Base-by-base conservation (phyloP, 1,140 invertebrate genomes). In the Heliconius melpomene region DNA sequence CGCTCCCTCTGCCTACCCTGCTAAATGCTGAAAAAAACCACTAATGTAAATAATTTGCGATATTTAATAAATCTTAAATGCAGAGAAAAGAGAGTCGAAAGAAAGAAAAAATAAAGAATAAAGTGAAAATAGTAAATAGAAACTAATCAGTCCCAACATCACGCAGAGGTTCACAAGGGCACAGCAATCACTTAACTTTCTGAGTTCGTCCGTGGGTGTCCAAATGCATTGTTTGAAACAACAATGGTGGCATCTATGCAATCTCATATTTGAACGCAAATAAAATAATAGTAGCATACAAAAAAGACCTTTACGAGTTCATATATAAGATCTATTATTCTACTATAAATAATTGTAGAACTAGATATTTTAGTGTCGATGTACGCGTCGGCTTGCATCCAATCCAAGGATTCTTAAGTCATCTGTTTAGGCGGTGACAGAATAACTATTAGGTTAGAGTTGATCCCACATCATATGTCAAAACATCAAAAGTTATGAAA, bases 171-270 rank as follows among this genome's bases (percentile, higher is more conserved):
- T 85, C 82, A 82, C 87, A 89, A 89, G 86, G 86, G 86, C 87
- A 82, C 78, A 86, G 83, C 84, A 86, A 84, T 86, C 84, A 81
- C 83, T 89, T 86, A 85, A 75, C 83, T 88, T 83, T 82, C 84
- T 85, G 83, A 86, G 82, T 83, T 82, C 80, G 88, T 87, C 82
- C 81, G 88, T 90, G 88, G 88, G 88, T 90, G 90, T 89, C 80
- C 80, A 87, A 88, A 85, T 82, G 85, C 86, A 91, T 91, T 91
- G 90, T 91, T 91, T 84, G 70, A 77, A 76, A 86, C 82, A 89
- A 91, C 90, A 91, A 91, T 90, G 79, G 87, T 84, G 82, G 83
- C 86, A 86, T 89, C 88, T 89, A 86, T 89, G 88, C 86, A 89
- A 88, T 84, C 87, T 83, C 72, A 79, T 72, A 38, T 36, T 38